Percentiles rank a stretch among this genome's conserved stretches.
Conservation (phyloP, 2,888 invertebrate genomes). For the Oxyteleia sp. region DNA sequence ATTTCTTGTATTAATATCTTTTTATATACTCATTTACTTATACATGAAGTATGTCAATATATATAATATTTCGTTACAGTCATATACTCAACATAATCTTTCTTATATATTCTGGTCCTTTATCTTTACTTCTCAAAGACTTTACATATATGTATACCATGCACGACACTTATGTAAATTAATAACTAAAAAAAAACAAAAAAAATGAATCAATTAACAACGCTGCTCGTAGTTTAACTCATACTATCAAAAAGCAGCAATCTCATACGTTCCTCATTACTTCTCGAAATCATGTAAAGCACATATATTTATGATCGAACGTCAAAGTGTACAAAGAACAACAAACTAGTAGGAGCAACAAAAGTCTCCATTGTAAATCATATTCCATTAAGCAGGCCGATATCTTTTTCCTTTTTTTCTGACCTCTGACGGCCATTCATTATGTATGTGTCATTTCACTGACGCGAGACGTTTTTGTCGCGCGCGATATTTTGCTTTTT, state of each 20-base stretch:
- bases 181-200: background rate
- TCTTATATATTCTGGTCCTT: slow-evolving; percentile 11
- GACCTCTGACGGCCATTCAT: slow-evolving; percentile 34
- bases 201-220: slow-evolving; percentile 6
- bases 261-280: background rate
- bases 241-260: slow-evolving; percentile 11
- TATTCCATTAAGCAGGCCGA: slow-evolving; percentile 52
- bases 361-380: slow-evolving; percentile 42
- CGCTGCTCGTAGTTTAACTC: slow-evolving; percentile 18
- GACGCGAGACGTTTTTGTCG: slow-evolving; percentile 46
- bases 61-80: slow-evolving; percentile 34
- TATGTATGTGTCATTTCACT: slow-evolving; percentile 49
- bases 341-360: slow-evolving; percentile 13
- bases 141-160: slow-evolving; percentile 66
- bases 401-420: too few species aligned
- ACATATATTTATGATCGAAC: slow-evolving; percentile 9
- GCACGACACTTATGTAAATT: slow-evolving; percentile 58
- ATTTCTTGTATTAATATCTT: slow-evolving; percentile 9
- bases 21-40: background rate
- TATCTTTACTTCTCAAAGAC: slow-evolving; percentile 25
- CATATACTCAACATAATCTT: slow-evolving; percentile 36
- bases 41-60: slow-evolving; percentile 1
- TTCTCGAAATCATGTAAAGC: slow-evolving; percentile 21
- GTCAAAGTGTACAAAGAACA: slow-evolving; percentile 3
- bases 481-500: slow-evolving; percentile 51